Percentiles rank a stretch among this genome's conserved stretches.
Evolutionary conservation across 2,888 invertebrate species (phyloP).

Genomic region (Drosophila austrosaltans): DNA sequence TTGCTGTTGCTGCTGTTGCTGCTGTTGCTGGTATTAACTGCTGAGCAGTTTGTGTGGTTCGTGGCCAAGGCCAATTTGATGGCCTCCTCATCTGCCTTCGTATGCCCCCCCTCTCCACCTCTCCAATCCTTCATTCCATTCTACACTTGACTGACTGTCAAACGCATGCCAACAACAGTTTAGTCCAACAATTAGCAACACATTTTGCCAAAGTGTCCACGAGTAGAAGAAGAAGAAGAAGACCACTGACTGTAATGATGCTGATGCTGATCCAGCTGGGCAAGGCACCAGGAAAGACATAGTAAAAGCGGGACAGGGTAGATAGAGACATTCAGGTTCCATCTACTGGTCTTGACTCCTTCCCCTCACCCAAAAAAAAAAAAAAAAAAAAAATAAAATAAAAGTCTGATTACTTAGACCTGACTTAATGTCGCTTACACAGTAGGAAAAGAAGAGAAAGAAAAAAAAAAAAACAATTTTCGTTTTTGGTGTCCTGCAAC

Average conservation of each 20-base stretch:
- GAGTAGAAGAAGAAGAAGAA: slow-evolving; percentile 2
- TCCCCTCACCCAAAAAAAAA: background rate
- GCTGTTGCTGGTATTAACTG: slow-evolving; percentile 23
- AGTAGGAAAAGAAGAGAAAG: background rate
- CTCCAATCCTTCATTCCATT: background rate
- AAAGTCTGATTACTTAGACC: slow-evolving; percentile 10
- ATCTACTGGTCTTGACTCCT: background rate
- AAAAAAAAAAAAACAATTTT: background rate
- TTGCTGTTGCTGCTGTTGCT: background rate
- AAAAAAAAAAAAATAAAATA: background rate
- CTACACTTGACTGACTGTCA: slow-evolving; percentile 68
- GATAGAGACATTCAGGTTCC: slow-evolving; percentile 24
- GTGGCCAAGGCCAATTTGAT: slow-evolving; percentile 51
- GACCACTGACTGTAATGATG: background rate
- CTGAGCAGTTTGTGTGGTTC: slow-evolving; percentile 30
- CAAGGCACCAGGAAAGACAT: slow-evolving; percentile 27
- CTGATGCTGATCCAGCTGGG: slow-evolving; percentile 7
- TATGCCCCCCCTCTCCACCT: background rate
- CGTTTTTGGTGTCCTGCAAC: background rate
- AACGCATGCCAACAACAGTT: slow-evolving; percentile 79
- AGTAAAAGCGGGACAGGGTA: slow-evolving; percentile 3
- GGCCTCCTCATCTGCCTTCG: slow-evolving; percentile 14
- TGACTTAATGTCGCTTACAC: slow-evolving; percentile 11
- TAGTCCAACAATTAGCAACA: slow-evolving; percentile 77
- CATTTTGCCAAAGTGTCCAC: slow-evolving; percentile 72